Conservation (phyloP, 2,797 vertebrate species). For the Micropoecilia bifurca region DNA sequence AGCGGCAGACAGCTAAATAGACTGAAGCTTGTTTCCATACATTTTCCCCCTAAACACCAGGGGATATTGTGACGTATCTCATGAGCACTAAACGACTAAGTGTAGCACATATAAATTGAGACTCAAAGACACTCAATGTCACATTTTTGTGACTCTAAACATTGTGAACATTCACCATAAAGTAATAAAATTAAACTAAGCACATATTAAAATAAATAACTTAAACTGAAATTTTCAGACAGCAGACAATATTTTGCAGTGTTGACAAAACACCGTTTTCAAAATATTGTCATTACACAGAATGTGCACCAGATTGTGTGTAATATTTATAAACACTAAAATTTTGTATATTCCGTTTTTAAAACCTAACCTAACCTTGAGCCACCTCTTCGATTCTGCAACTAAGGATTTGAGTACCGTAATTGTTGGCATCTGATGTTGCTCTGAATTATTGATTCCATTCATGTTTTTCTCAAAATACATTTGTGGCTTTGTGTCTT, state of each 20-base stretch:
- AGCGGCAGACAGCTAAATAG: slow-evolving; percentile 53
- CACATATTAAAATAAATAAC: neutral
- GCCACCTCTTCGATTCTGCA: neutral
- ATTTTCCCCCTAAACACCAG: slow-evolving; percentile 30
- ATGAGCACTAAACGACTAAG: neutral
- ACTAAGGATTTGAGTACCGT: neutral
- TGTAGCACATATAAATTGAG: neutral
- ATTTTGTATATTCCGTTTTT: neutral
- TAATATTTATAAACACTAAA: neutral
- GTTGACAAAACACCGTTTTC: neutral
- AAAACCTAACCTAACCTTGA: neutral
- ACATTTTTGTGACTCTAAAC: neutral
- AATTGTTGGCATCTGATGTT: neutral
- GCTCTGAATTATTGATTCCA: neutral
- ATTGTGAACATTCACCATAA: neutral
- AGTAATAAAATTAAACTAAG: neutral
- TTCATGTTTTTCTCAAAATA: neutral
- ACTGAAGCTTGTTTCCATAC: slow-evolving; percentile 21
- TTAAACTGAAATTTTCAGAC: neutral
- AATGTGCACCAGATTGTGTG: neutral
- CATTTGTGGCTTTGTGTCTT: neutral
- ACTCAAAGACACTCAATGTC: neutral
- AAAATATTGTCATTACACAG: neutral
- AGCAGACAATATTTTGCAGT: neutral
- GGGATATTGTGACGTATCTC: neutral